Evolutionary conservation across 2,888 invertebrate species (phyloP), one percentile per base, ranked within the genome.

Genomic region (Amblyteles armatorius): DNA sequence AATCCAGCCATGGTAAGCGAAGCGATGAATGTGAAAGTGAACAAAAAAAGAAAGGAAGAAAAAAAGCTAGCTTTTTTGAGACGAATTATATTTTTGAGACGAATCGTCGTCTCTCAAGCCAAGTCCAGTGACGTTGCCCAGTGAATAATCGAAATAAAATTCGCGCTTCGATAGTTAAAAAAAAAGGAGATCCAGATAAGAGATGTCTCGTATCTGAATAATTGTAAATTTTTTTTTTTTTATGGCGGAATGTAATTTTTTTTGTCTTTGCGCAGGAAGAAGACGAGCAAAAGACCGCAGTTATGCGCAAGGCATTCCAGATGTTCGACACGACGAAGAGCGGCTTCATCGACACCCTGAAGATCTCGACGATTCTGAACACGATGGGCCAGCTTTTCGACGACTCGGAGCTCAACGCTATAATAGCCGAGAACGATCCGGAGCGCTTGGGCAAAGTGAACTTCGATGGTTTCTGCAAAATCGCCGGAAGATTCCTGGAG

Each of bases 331-430:
- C 98, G 88, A 97, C 97, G 90, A 98, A 98, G 95, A 96, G 97
- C 85, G 99, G 99, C 69, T 97, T 97, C 94, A 99, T 99, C 88
- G 98, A 98, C 89, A 98, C 98, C 55, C 94, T 97, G 78, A 98
- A 98, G 94, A 97, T 98, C 93, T 97, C 98, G 88, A 98, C 98
- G 90, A 98, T 99, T 91, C 95, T 99, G 87, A 98, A 98, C 94
- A 99, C 98, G 81, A 98, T 99, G 97, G 99, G 99, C 57, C 98
- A 98, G 93, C 96, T 98, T 86, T 98, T 99, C 94, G 98, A 98
- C 93, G 98, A 98, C 92, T 96, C 96, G 69, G 98, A 99, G 94
- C 95, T 99, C 77, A 97, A 98, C 92, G 96, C 97, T 77, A 95
- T 99, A 88, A 98, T 99, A 91, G 96, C 96, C 91, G 97, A 98